A percentile compares a stretch with the other conserved stretches of the same genome.
phyloP scores from a whole-genome alignment of 2,888 invertebrate species.

The Melieria omissa region DNA sequence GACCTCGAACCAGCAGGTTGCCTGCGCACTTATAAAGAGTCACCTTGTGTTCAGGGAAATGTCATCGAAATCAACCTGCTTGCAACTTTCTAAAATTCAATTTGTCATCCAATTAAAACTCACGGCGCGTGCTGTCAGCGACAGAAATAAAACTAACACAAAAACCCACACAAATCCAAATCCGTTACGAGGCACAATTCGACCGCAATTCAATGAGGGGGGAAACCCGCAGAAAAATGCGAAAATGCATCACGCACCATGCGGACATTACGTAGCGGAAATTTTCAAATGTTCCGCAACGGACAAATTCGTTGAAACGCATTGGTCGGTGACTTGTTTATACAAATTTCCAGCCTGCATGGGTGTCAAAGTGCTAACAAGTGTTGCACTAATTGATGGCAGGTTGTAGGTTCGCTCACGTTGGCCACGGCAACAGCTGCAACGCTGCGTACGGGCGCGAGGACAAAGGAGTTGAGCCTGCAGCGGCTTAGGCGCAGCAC shows the following conservation, averaged over 20 bases:
- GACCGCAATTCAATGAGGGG: not conserved
- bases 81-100: not conserved
- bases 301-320: no score
- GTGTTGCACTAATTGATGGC: constrained; percentile 50
- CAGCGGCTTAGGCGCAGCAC: no score
- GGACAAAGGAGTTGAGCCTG: no score
- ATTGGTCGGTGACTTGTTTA: no score
- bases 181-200: not conserved
- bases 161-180: not conserved
- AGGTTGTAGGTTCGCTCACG: not conserved
- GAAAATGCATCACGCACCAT: not conserved
- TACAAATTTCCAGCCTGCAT: not conserved
- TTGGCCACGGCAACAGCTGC: constrained; percentile 1
- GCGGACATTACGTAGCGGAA: no score
- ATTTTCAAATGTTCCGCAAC: no score
- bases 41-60: no score
- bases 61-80: not conserved
- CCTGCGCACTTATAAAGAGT: no score
- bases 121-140: not conserved
- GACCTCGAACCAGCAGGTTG: no score
- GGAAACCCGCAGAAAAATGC: not conserved
- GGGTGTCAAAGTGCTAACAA: constrained; percentile 60
- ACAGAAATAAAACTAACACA: not conserved
- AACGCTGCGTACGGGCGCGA: no score
- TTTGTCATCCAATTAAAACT: not conserved